Base-by-base conservation (phyloP, 2,888 invertebrate species). In the Leptura quadrifasciata region DNA sequence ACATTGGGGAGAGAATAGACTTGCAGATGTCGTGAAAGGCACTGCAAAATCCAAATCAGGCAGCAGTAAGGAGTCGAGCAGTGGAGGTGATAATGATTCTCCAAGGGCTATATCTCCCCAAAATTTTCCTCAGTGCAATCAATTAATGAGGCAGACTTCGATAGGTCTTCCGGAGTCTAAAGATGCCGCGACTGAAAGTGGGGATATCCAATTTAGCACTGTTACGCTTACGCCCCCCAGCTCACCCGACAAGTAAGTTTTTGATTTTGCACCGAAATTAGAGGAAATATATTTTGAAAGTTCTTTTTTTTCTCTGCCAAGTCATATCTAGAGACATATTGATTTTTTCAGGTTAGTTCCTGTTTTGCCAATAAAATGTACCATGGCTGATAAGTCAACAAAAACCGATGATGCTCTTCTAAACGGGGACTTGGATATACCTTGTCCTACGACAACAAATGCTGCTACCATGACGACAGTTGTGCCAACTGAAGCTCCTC, bases 11-110 rank as follows among this genome's bases (percentile, higher is more conserved):
- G 91, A 93, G 86, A 93, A 91, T 88, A 93, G 95, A 87, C 91
- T 95, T 85, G 93, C 95, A 12, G 95, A 95, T 88, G 95, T 95
- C 58, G 95, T 95, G 64, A 95, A 95, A 75, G 94, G 94, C 74
- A 94, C 93, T 55, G 93, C 92, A 80, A 92, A 91, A 87, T 87
- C 87, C 84, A 88, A 88, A 60, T 27, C 61, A 18, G 52, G 61
- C 71, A 60, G 64, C 60, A 76, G 85, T 64, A 85, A 82, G 77
- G 85, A 85, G 75, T 85, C 84, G 15, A 80, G 79, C 80, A 88
- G 85, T 79, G 86, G 85, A 74, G 86, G 85, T 17, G 87, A 85
- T 57, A 85, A 84, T 79, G 85, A 86, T 78, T 86, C 86, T 35
- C 86, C 88, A 10, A 85, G 87, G 52, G 85, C 87, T n/a, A 79